Evolutionary conservation across 30 jellyfish, hydroid and myxozoan species (phyloP), one percentile per base, ranked within the genome.

Genomic region (Cassiopea xamachana): DNA sequence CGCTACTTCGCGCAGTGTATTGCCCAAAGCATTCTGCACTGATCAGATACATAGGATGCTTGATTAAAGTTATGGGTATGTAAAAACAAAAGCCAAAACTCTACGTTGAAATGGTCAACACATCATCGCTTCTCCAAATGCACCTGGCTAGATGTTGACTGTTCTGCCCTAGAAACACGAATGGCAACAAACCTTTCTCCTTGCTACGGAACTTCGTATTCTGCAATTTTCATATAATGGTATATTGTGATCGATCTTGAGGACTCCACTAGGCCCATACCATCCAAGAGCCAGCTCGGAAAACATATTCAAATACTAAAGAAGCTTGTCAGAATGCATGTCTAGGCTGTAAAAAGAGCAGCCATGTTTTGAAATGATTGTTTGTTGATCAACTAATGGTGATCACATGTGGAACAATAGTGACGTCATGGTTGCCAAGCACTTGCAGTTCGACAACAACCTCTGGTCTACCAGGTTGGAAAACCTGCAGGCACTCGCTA

Each of bases 231-330:
- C 67, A 69, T 75, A 75, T 51, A 75, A 64, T 27, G 74, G 27
- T 9, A 64, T 14, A 17, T 64, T 75, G 2, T 44, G 17, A 50
- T 79, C 87, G 15, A 79, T 48, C 1, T 79, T 48, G 1, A 79
- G 19, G 19, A 47, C 75, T 48, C 87, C 75, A 79, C 55, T 51
- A 1, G 55, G 55, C 50, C 46, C 55, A 46, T 50, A 79, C 18
- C 51, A 48, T 50, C 87, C 87, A 45, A 64, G 72, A 39, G 87
- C 87, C 64, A 79, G 87, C 75, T 50, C 75, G 46, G 87, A 79
- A 79, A 79, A 79, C 87, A 79, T 79, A 16, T 27, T 69, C 55
- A 27, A 47, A 45, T 45, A 5, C 27, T 49, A 64, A 13, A 64
- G 74, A 17, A 2, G 74, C 15, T 64, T 64, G 2, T 64, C 43